Percentiles rank a stretch among this genome's conserved stretches.
Evolutionary conservation across 2,113 vertebrate genomes (phyloP).

Genomic region (Hemibagrus wyckioides): DNA sequence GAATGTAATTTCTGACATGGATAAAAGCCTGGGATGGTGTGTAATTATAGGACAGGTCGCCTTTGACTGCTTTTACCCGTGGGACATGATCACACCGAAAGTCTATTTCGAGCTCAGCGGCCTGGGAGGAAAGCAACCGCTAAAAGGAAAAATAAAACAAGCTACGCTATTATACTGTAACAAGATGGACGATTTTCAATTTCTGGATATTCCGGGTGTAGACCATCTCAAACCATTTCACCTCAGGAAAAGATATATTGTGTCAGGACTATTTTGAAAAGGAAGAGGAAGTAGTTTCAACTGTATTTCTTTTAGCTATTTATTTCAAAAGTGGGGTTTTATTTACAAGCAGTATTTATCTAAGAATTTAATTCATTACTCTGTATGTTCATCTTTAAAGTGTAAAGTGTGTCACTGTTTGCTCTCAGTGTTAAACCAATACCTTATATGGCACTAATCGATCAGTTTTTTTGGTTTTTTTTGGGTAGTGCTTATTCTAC

Average conservation of each 20-base stretch:
- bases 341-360: not conserved
- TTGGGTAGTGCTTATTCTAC: too few species aligned
- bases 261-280: not conserved
- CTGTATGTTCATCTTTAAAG: not conserved
- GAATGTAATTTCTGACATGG: conserved; percentile 21
- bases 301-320: not conserved
- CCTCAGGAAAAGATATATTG: not conserved
- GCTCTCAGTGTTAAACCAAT: not conserved
- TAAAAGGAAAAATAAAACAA: not conserved
- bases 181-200: conserved; percentile 2
- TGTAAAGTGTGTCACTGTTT: not conserved
- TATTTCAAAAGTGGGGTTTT: not conserved
- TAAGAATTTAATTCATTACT: not conserved
- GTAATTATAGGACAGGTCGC: conserved; percentile 24
- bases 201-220: not conserved
- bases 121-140: not conserved
- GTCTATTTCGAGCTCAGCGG: conserved; percentile 31
- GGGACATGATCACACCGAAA: conserved; percentile 10
- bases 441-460: not conserved
- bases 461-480: too few species aligned
- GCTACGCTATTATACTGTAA: not conserved
- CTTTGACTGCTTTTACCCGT: conserved; percentile 5
- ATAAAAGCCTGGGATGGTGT: conserved; percentile 28
- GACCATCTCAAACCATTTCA: not conserved
- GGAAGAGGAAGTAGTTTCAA: not conserved